These are phyloP conservation scores for Steinernema khuongi DNA, from an alignment of 1,140 invertebrate genomes.

Conservation along the genomic window DNA sequence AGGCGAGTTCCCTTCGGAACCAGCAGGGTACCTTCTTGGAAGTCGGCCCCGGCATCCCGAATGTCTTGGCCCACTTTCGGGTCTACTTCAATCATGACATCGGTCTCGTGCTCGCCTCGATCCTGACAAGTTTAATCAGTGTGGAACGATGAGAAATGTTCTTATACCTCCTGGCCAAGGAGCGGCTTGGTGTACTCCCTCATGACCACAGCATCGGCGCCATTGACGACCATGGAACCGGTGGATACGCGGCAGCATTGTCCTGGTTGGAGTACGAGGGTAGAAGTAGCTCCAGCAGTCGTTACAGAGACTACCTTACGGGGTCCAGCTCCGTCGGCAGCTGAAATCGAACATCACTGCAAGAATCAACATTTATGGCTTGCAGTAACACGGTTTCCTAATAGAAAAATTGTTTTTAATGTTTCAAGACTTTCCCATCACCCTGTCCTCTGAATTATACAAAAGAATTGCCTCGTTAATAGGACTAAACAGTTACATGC, in stretches of 20 bases:
- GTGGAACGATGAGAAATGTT: not conserved
- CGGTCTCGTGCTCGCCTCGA: not conserved
- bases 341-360: not conserved
- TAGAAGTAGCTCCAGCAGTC: not conserved
- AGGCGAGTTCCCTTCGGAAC: not conserved
- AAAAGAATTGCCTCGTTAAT: no score
- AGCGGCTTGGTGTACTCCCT: not conserved
- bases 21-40: not conserved
- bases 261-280: not conserved
- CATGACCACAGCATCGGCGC: constrained; percentile 7
- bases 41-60: not conserved
- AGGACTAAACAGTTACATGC: no score
- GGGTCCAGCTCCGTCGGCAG: not conserved
- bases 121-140: not conserved
- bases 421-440: no score
- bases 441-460: no score
- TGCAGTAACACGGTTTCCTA: not conserved
- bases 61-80: not conserved
- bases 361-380: not conserved
- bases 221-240: not conserved
- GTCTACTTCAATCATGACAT: not conserved
- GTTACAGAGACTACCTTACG: not conserved
- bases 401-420: not conserved
- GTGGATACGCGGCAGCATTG: not conserved
- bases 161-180: not conserved